Conservation (phyloP, 2,888 invertebrate species). For the Epirrhoe alternata region DNA sequence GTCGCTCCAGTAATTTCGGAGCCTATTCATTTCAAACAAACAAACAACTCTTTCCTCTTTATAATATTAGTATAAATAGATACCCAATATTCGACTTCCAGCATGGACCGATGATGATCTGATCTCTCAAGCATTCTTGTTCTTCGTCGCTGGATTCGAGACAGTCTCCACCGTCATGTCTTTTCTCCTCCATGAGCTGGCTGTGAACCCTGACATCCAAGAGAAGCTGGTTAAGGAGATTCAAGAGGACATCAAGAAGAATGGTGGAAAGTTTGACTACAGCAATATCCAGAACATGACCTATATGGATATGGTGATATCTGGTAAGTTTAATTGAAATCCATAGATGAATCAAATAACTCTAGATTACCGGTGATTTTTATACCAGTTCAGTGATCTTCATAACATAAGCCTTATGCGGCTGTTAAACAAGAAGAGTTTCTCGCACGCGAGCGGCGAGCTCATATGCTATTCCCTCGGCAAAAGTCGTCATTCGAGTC, state of each 20-base stretch:
- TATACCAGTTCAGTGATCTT: too few species aligned
- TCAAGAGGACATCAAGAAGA: conserved; percentile 65
- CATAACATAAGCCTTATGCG: too few species aligned
- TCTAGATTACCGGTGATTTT: too few species aligned
- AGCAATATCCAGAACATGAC: conserved; percentile 79
- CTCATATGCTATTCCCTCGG: too few species aligned
- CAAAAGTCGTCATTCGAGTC: too few species aligned
- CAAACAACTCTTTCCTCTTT: too few species aligned
- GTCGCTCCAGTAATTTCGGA: too few species aligned
- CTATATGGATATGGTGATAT: conserved; percentile 86
- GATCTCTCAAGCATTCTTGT: conserved; percentile 75
- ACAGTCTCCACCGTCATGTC: conserved; percentile 71
- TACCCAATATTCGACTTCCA: conserved; percentile 38
- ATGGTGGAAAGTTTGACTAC: conserved; percentile 69
- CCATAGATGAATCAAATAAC: too few species aligned
- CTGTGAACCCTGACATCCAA: conserved; percentile 84
- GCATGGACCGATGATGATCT: conserved; percentile 72
- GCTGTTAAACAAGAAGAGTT: too few species aligned
- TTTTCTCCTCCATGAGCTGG: conserved; percentile 84
- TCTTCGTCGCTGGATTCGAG: conserved; percentile 84
- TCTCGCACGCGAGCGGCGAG: too few species aligned
- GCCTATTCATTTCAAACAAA: too few species aligned
- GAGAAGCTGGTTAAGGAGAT: conserved; percentile 82
- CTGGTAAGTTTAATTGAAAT: conserved; percentile 59
- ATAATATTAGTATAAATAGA: too few species aligned